Percentiles rank a stretch among this genome's conserved stretches.
Evolutionary conservation across 2,797 vertebrate species (phyloP).

Genomic region (Allobates femoralis): DNA sequence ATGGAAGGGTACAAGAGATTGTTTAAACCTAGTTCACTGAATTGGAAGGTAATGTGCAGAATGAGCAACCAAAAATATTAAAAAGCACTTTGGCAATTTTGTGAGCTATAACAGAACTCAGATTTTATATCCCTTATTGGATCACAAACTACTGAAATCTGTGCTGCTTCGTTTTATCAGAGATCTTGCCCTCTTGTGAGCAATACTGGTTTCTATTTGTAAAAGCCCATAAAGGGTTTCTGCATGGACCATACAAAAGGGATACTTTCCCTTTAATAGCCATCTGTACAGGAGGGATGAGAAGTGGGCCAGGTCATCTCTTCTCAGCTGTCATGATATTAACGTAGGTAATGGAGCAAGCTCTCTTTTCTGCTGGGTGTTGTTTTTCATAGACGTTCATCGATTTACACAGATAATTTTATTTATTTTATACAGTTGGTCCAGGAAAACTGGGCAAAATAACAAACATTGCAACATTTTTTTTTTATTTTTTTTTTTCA

Average conservation of each 20-base stretch:
- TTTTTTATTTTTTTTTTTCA: conserved; percentile 83
- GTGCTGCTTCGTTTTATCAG: conserved; percentile 79
- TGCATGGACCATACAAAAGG: conserved; percentile 89
- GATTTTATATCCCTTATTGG: conserved; percentile 75
- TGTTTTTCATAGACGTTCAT: conserved; percentile 92
- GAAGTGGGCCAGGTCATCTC: conserved; percentile 96
- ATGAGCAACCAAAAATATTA: conserved; percentile 52
- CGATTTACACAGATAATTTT: conserved; percentile 97
- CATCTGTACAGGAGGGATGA: conserved; percentile 99
- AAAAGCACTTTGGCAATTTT: conserved; percentile 66
- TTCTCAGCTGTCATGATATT: conserved; percentile 99
- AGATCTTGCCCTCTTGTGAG: conserved; percentile 81
- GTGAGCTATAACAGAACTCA: conserved; percentile 70
- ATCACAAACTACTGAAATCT: conserved; percentile 78
- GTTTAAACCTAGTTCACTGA: neutral
- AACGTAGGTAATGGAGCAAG: conserved; percentile 99
- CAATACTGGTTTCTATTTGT: conserved; percentile 89
- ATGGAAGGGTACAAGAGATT: neutral
- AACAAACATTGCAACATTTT: conserved; percentile 85
- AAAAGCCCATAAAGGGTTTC: conserved; percentile 95
- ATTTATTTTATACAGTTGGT: conserved; percentile 93
- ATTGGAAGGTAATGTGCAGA: conserved; percentile 5
- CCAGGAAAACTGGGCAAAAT: conserved; percentile 87
- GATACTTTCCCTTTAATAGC: conserved; percentile 99
- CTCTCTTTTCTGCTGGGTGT: conserved; percentile 94